Conservation (phyloP, 2,797 vertebrate species). For the Salarias fasciatus region DNA sequence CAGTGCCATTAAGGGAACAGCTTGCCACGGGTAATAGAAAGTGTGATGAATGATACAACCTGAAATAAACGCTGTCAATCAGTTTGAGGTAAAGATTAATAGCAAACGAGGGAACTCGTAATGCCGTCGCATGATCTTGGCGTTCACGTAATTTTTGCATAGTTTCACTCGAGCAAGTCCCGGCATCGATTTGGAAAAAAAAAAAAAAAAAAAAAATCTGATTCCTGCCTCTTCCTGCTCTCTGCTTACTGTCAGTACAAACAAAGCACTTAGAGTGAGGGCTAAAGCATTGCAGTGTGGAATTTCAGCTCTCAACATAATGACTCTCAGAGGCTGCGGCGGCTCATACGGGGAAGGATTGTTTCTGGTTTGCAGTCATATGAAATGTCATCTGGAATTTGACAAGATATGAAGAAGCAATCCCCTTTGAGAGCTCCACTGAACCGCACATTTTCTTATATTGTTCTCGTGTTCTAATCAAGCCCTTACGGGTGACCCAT, state of each 20-base stretch:
- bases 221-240: conserved; percentile 50
- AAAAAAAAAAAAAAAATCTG: too few species aligned
- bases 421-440: conserved; percentile 76
- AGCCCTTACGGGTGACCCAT: conserved; percentile 76
- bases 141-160: conserved; percentile 39
- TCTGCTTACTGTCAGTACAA: conserved; percentile 72
- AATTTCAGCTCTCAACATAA: conserved; percentile 73
- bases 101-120: conserved; percentile 29
- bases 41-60: conserved; percentile 66
- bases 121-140: conserved; percentile 32
- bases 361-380: conserved; percentile 81
- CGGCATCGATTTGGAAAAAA: conserved; percentile 52
- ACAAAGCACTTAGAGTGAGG: conserved; percentile 67
- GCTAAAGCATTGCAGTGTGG: conserved; percentile 69
- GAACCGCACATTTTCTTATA: conserved; percentile 77
- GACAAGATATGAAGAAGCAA: conserved; percentile 81
- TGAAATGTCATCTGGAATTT: conserved; percentile 85
- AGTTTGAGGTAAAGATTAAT: conserved; percentile 58
- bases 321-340: conserved; percentile 74
- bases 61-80: conserved; percentile 68
- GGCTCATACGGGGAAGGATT: conserved; percentile 71
- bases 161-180: conserved; percentile 28
- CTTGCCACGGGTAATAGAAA: conserved; percentile 60
- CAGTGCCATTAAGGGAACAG: conserved; percentile 60
- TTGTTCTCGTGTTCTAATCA: conserved; percentile 78